A percentile compares a stretch with the other conserved stretches of the same genome.
Evolutionary conservation across 2,113 vertebrate genomes (phyloP).

Genomic region (Paraplagusia blochii): DNA sequence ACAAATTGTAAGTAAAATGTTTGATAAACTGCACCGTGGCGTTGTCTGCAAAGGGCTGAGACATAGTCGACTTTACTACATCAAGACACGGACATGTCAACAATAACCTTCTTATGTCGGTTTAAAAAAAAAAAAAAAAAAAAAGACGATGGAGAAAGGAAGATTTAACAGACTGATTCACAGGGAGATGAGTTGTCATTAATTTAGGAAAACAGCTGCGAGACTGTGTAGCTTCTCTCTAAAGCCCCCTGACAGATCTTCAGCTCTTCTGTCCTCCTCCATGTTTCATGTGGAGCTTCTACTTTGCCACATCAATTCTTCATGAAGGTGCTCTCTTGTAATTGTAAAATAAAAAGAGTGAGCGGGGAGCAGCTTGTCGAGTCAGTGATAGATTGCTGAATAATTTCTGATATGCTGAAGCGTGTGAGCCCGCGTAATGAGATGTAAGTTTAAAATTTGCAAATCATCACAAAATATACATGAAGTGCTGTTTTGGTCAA

Average conservation of each 20-base stretch:
- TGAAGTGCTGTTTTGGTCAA: no score
- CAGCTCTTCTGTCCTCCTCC: no score
- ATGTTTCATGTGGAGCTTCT: conserved; percentile 1
- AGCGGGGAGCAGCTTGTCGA: neutral
- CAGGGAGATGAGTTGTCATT: conserved; percentile 2
- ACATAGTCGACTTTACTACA: conserved; percentile 57
- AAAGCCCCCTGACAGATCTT: neutral
- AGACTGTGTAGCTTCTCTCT: conserved; percentile 17
- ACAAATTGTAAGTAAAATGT: no score
- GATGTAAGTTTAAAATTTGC: conserved; percentile 13
- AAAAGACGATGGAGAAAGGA: neutral
- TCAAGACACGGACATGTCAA: conserved; percentile 31
- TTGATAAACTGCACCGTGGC: neutral
- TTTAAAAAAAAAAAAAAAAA: conserved; percentile 10
- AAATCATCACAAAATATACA: conserved; percentile 13
- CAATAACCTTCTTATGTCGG: conserved; percentile 51
- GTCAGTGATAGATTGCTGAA: conserved; percentile 17
- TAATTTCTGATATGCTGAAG: conserved; percentile 2
- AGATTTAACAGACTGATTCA: neutral
- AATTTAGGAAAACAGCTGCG: conserved; percentile 20
- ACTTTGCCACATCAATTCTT: conserved; percentile 10
- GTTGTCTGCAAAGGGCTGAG: conserved; percentile 16
- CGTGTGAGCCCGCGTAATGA: neutral
- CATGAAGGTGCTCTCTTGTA: neutral
- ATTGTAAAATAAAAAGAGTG: conserved; percentile 24